Base-by-base conservation (phyloP, 2,797 vertebrate species). In the Sebastes elongatus region DNA sequence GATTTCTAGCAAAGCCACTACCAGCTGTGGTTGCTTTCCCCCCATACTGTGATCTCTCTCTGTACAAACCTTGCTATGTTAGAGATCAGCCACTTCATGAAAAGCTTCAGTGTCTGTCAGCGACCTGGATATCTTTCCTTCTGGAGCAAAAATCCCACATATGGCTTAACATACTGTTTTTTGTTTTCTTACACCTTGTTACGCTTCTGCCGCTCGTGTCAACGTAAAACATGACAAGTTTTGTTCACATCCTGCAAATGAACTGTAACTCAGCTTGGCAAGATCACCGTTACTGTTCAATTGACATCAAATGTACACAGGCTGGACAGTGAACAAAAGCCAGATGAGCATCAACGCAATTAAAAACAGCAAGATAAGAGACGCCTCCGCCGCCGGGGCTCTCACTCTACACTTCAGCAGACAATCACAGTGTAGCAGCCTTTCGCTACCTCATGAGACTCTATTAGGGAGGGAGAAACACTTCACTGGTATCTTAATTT, bases 341-440 rank as follows among this genome's bases (percentile, higher is more conserved):
- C 80, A 69, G 84, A 71, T n/a, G 76, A 85, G 78, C 62, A 61
- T 70, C 13, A 65, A 81, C 30, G 38, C 32, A 68, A 76, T 35
- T 59, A 28, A 49, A 49, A 62, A 76, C 61, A 30, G 65, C 49
- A 6, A 65, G 73, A 52, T 23, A 23, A 65, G 71, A 83, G 90
- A 86, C 14, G 65, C 85, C 72, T 84, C 84, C 71, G 83, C 81
- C 84, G 74, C 62, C 79, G 35, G 84, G 82, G 14, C 38, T 42
- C 81, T n/a, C 77, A 11, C 82, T 82, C 69, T 61, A 57, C 72
- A 80, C 35, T 75, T 76, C 55, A 88, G 86, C 81, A 81, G 80
- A 92, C 89, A 32, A 89, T 91, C 92, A 93, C 89, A 92, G 92
- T 92, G 88, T 80, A 89, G 91, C 91, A 91, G 92, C 91, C 89